Evolutionary conservation across 2,888 invertebrate species (phyloP).

Genomic region (Dryobotodes eremita): DNA sequence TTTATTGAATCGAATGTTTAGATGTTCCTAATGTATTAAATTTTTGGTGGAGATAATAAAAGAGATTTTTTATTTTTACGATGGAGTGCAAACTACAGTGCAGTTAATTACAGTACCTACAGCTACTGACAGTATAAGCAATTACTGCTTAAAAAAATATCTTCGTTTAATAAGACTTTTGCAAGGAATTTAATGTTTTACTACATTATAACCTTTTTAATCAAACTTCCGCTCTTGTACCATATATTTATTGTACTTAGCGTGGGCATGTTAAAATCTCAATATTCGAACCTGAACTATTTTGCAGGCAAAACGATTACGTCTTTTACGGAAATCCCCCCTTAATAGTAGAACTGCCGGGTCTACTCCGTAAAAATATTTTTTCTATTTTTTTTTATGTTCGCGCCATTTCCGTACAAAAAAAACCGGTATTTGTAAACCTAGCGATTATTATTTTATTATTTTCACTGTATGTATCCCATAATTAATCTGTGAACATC

Average conservation of each 20-base stretch:
- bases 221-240: background rate
- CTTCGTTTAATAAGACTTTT: background rate
- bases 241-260: background rate
- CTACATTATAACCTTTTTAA: background rate
- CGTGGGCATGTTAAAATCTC: background rate
- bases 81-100: background rate
- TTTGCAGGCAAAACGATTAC: background rate
- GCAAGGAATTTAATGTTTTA: background rate
- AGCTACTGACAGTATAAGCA: background rate
- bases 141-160: background rate
- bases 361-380: too few relatives aligned
- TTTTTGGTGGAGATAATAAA: background rate
- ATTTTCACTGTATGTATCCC: too few relatives aligned
- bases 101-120: background rate
- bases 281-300: background rate
- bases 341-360: too few relatives aligned
- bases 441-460: too few relatives aligned
- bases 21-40: slow-evolving; percentile 18
- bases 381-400: too few relatives aligned
- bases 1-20: slow-evolving; percentile 37
- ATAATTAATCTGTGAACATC: too few relatives aligned
- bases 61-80: background rate
- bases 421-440: too few relatives aligned
- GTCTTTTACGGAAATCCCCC: background rate
- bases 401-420: too few relatives aligned